Conservation (phyloP, 1,140 invertebrate species). For the Zaprionus gabonicus region DNA sequence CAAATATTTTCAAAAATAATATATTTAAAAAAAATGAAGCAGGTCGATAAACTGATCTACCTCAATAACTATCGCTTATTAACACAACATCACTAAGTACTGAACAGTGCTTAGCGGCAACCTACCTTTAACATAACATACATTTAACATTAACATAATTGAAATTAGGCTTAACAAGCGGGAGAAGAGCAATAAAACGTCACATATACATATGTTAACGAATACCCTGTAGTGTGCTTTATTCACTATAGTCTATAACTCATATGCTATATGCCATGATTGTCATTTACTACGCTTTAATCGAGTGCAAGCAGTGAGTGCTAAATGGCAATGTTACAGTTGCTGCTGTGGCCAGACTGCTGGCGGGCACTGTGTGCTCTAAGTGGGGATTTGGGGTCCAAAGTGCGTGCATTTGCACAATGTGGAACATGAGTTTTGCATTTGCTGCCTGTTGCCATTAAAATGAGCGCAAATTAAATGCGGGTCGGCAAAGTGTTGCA, state of each 20-base stretch:
- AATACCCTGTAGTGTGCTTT: background rate
- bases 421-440: constrained; percentile 75
- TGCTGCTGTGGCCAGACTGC: constrained; percentile 34
- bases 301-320: constrained; percentile 9
- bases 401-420: constrained; percentile 68
- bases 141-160: too few species aligned
- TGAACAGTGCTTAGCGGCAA: too few species aligned
- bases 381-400: constrained; percentile 39
- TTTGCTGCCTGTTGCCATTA: constrained; percentile 61
- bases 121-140: too few species aligned
- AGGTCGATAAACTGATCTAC: background rate
- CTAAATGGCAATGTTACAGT: constrained; percentile 10
- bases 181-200: too few species aligned
- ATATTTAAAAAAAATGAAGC: background rate
- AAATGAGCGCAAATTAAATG: constrained; percentile 80
- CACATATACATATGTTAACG: too few species aligned
- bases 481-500: constrained; percentile 71
- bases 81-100: too few species aligned
- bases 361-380: constrained; percentile 49
- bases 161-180: too few species aligned
- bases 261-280: background rate
- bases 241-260: background rate
- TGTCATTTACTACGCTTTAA: background rate
- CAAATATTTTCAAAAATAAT: background rate
- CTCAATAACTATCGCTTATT: too few species aligned